Conservation (phyloP, 2,888 invertebrate genomes). For the Nemotelus nigrinus region DNA sequence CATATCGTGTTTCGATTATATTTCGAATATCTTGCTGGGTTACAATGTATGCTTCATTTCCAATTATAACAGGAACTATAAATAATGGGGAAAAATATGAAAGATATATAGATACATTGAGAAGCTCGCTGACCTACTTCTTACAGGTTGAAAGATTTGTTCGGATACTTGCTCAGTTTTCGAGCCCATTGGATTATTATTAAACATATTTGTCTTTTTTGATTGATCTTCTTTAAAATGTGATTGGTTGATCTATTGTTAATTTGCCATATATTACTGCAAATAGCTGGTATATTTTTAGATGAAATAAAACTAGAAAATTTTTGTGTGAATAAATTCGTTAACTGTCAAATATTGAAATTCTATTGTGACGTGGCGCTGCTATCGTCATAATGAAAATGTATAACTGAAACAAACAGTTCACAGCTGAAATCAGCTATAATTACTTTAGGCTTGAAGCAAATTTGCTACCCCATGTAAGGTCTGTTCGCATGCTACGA, state of each 20-base stretch:
- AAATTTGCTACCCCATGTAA: too few relatives aligned
- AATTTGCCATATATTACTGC: neutral
- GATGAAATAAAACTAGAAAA: neutral
- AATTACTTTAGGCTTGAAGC: too few relatives aligned
- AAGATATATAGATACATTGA: neutral
- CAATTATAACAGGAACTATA: slow-evolving; percentile 58
- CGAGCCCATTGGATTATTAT: slow-evolving; percentile 25
- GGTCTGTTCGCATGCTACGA: too few relatives aligned
- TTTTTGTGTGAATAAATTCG: neutral
- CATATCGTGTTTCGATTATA: slow-evolving; percentile 57
- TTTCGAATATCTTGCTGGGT: slow-evolving; percentile 61
- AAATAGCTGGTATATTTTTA: neutral
- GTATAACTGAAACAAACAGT: neutral
- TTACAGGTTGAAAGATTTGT: slow-evolving; percentile 19
- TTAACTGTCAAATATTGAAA: neutral
- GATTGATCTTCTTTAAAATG: slow-evolving; percentile 7
- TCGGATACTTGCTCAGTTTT: slow-evolving; percentile 17
- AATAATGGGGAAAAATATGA: neutral
- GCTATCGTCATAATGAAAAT: neutral
- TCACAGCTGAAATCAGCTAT: slow-evolving; percentile 18
- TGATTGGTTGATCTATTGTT: slow-evolving; percentile 9
- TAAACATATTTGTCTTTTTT: slow-evolving; percentile 27
- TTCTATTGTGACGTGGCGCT: neutral
- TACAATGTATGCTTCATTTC: slow-evolving; percentile 56
- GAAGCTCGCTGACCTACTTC: neutral